These are phyloP conservation scores for Xestobium rufovillosum DNA, from an alignment of 2,888 invertebrate species.

Conservation along the genomic window DNA sequence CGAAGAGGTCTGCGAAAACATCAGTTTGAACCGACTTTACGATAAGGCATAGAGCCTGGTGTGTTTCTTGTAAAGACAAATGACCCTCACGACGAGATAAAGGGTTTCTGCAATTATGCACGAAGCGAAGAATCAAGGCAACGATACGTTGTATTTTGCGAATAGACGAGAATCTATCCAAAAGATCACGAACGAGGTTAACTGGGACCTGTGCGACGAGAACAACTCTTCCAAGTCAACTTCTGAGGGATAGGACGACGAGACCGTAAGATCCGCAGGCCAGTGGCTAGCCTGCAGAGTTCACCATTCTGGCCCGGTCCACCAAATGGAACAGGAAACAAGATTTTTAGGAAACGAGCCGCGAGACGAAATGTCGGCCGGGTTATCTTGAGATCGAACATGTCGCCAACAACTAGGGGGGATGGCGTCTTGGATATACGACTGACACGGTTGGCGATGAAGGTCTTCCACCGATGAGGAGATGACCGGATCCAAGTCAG, in stretches of 20 bases:
- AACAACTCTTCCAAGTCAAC: too few species aligned
- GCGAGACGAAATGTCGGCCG: slow-evolving; percentile 13
- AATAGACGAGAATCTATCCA: slow-evolving; percentile 5
- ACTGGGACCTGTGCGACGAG: not conserved
- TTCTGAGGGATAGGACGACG: too few species aligned
- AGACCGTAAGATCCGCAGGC: too few species aligned
- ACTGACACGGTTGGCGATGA: slow-evolving; percentile 16
- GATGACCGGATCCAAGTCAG: slow-evolving; percentile 16
- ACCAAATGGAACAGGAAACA: slow-evolving; percentile 6
- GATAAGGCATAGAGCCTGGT: slow-evolving; percentile 9
- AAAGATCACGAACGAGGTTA: not conserved
- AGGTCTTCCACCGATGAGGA: slow-evolving; percentile 15
- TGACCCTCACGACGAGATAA: too few species aligned
- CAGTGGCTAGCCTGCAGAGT: not conserved
- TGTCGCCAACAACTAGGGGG: slow-evolving; percentile 10
- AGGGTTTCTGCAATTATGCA: not conserved
- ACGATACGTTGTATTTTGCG: slow-evolving; percentile 9
- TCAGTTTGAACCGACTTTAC: slow-evolving; percentile 10
- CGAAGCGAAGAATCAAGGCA: slow-evolving; percentile 6
- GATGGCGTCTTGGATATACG: slow-evolving; percentile 11
- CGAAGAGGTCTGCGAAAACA: slow-evolving; percentile 8
- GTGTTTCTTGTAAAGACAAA: slow-evolving; percentile 6
- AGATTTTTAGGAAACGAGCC: slow-evolving; percentile 12
- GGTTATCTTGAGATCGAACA: slow-evolving; percentile 9
- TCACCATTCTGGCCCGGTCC: slow-evolving; percentile 2